These are phyloP conservation scores for Ibidorhyncha struthersii DNA, from an alignment of 2,113 vertebrate genomes.

Conservation along the genomic window DNA sequence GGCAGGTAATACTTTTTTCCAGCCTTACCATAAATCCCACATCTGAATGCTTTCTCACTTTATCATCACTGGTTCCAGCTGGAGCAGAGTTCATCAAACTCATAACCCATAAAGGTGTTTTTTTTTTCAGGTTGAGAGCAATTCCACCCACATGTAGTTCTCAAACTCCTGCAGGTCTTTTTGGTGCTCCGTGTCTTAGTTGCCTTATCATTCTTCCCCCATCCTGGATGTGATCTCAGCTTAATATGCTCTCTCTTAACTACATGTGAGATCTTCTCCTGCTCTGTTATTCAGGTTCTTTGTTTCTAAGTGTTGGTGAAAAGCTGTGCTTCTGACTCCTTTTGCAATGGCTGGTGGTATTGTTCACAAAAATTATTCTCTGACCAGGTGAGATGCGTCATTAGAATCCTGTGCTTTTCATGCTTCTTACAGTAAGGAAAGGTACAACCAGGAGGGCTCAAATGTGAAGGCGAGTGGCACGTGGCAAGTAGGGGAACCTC, in stretches of 20 bases:
- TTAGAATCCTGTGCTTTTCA: background rate
- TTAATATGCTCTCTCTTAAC: background rate
- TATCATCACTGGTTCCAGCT: background rate
- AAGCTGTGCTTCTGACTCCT: background rate
- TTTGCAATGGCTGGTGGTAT: background rate
- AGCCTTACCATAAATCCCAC: background rate
- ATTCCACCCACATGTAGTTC: fast-evolving
- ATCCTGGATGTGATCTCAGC: background rate
- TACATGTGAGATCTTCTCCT: background rate
- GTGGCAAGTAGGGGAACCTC: background rate
- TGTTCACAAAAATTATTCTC: background rate
- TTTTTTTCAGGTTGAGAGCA: background rate
- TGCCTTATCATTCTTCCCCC: background rate
- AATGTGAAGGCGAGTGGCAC: background rate
- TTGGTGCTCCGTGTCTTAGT: background rate
- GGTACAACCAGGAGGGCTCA: background rate
- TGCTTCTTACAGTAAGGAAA: background rate
- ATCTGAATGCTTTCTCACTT: background rate
- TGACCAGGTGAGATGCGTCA: background rate
- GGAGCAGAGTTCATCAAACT: background rate
- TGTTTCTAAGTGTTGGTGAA: background rate
- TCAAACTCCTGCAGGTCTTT: background rate
- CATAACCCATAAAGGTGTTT: background rate
- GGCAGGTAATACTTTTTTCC: constrained; percentile 74
- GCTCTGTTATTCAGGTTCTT: background rate